Conservation (phyloP, 2,797 vertebrate species). For the Sciurus carolinensis region DNA sequence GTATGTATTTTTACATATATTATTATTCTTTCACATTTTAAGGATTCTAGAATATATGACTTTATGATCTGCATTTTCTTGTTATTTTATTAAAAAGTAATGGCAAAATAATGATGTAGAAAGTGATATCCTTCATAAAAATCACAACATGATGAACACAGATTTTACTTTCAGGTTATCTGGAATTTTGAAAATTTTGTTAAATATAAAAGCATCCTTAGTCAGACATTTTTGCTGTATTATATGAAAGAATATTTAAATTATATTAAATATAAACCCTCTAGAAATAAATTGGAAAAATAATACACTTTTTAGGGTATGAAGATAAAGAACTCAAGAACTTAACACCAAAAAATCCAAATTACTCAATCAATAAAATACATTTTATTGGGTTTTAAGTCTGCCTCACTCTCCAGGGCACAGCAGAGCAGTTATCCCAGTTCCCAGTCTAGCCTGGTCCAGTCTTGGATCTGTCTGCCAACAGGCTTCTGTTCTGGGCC, state of each 20-base stretch:
- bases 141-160: no score
- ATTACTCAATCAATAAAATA: no score
- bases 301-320: no score
- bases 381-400: background rate
- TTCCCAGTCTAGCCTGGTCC: rapidly evolving
- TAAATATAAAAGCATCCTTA: background rate
- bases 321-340: background rate
- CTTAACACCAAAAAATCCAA: no score
- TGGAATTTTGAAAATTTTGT: background rate
- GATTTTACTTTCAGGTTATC: background rate
- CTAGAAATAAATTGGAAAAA: background rate
- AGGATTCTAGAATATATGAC: background rate
- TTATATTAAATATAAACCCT: no score
- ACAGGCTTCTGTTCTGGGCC: rapidly evolving
- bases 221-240: background rate
- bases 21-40: background rate
- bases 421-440: rapidly evolving
- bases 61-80: background rate
- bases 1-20: background rate
- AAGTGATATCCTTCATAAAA: background rate
- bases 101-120: background rate
- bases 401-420: background rate
- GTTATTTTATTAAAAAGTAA: background rate
- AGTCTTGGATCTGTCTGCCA: background rate
- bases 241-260: background rate